Base-by-base conservation (phyloP, 2,888 invertebrate genomes). In the Drosophila mulleri region DNA sequence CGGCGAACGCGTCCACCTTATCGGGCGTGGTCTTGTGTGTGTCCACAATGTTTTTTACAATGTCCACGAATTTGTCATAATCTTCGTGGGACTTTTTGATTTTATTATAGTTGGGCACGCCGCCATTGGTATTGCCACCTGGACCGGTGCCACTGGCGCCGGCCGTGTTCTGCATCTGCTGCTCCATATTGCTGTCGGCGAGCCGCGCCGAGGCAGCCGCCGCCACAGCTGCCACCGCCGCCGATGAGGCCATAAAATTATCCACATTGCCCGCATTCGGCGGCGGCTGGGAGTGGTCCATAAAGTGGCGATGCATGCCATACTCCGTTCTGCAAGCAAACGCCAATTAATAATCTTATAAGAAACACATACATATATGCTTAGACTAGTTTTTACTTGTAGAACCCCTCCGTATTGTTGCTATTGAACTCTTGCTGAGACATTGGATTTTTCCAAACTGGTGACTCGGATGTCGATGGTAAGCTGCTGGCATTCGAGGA, bases 401-500 rank as follows among this genome's bases (percentile, higher is more conserved):
- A 92, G 91, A 92, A 92, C 82, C 92, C 91, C 89, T 92, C 92
- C 90, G 92, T 90, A 82, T 92, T 92, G 78, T 91, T 92, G 72
- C 91, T 92, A 65, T 91, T 91, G 70, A 92, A 92, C 84, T 92
- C 92, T 91, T 92, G 92, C 77, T 92, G 92, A 90, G 92, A 92
- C 92, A 92, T 92, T 92, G 91, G 91, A 91, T 91, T 92, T 88
- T 92, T 92, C 92, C 92, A 92, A 78, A 92, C 92, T 86, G 92
- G 92, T 68, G 92, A 92, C 80, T 92, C 92, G 54, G 92, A 89
- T 77, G 92, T 91, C 69, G 92, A 91, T 65, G 92, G 92, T 91
- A 92, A 89, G 65, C 88, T 92, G 80, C 91, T 89, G 61, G 92
- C 91, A 87, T 91, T 92, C 79, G 92, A 91, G 67, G 91, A 88